These are phyloP conservation scores for Drosophila stalkeri DNA, from an alignment of 2,888 invertebrate species.

Conservation along the genomic window DNA sequence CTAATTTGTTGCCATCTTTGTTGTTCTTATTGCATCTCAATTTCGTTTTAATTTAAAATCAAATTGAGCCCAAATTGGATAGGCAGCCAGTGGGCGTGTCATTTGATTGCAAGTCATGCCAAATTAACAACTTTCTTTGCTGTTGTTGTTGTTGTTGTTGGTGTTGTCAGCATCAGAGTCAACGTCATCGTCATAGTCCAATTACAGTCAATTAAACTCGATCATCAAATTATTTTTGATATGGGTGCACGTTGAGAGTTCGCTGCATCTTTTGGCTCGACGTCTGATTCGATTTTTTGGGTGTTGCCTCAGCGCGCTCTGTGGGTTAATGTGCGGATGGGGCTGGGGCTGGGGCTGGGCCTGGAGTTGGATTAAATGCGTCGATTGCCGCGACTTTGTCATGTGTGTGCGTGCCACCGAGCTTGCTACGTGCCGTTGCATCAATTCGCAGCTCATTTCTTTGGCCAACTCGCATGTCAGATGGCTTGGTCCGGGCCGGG, in stretches of 20 bases:
- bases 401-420: slow-evolving; percentile 37
- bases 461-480: slow-evolving; percentile 40
- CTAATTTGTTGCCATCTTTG: slow-evolving; percentile 4
- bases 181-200: slow-evolving; percentile 65
- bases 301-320: slow-evolving; percentile 9
- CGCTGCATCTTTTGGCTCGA: slow-evolving; percentile 34
- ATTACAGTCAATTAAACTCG: slow-evolving; percentile 78
- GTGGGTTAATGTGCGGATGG: slow-evolving; percentile 2
- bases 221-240: slow-evolving; percentile 58
- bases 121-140: slow-evolving; percentile 28
- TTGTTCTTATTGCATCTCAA: slow-evolving; percentile 13
- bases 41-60: slow-evolving; percentile 70
- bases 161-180: slow-evolving; percentile 7
- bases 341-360: slow-evolving; percentile 14
- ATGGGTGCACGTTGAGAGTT: slow-evolving; percentile 35
- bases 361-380: slow-evolving; percentile 16
- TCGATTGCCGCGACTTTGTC: not conserved
- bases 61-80: slow-evolving; percentile 52
- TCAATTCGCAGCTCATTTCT: slow-evolving; percentile 39
- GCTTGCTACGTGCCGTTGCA: slow-evolving; percentile 36
- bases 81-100: slow-evolving; percentile 28
- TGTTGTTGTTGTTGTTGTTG: slow-evolving; percentile 6
- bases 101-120: slow-evolving; percentile 31
- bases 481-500: not conserved
- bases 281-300: slow-evolving; percentile 13